Evolutionary conservation across 1,140 invertebrate species (phyloP).

Genomic region (Leucophenga varia): DNA sequence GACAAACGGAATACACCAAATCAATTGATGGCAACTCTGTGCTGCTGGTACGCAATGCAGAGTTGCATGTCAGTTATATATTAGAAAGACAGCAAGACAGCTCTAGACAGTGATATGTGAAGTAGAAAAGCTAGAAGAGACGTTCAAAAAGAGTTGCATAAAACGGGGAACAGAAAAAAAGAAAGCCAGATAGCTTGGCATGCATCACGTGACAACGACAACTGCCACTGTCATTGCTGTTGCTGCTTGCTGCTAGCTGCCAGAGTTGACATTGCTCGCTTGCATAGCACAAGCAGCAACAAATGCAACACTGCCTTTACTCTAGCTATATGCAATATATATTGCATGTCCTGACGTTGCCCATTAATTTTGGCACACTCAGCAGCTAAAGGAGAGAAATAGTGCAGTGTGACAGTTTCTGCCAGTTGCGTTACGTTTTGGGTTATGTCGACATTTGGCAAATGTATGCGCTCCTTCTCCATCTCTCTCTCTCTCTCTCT

Average conservation of each 20-base stretch:
- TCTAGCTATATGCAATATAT: slow-evolving; percentile 21
- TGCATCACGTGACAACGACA: slow-evolving; percentile 7
- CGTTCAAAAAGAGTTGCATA: neutral
- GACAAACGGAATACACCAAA: no score
- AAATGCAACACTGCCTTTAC: slow-evolving; percentile 9
- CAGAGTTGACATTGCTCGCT: neutral
- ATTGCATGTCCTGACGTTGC: slow-evolving; percentile 38
- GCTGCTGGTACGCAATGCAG: no score
- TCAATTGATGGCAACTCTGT: no score
- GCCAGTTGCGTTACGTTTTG: slow-evolving; percentile 29
- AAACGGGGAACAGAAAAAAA: neutral
- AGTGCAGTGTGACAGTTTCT: no score
- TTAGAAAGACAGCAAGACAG: slow-evolving; percentile 23
- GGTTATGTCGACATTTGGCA: slow-evolving; percentile 8
- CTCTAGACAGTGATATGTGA: neutral
- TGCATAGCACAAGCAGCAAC: slow-evolving; percentile 10
- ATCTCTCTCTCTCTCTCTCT: neutral
- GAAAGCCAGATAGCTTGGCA: no score
- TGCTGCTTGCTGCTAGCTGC: slow-evolving; percentile 5
- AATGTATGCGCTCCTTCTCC: slow-evolving; percentile 11
- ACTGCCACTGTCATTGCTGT: slow-evolving; percentile 8
- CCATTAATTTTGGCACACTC: slow-evolving; percentile 40
- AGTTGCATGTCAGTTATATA: no score
- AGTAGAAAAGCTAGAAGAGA: neutral
- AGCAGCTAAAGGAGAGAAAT: no score